A percentile compares a stretch with the other conserved stretches of the same genome.
Conservation (phyloP, 2,888 invertebrate species). For the Luperina nickerlii region DNA sequence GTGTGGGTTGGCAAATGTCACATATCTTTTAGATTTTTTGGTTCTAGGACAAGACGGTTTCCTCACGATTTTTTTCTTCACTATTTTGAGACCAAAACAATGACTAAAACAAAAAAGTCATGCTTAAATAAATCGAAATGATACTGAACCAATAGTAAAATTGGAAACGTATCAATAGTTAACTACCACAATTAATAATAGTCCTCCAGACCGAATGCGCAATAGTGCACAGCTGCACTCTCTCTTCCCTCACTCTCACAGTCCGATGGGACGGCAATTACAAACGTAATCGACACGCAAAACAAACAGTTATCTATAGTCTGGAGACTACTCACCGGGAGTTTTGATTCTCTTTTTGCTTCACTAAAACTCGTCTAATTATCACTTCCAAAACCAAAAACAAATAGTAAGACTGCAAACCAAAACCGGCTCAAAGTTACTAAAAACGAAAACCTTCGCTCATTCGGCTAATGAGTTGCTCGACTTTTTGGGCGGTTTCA, state of each 20-base stretch:
- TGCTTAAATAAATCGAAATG: too few species aligned
- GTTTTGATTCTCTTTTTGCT: not conserved
- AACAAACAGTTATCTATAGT: not conserved
- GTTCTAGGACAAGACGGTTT: too few species aligned
- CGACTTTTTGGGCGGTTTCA: conserved; percentile 74
- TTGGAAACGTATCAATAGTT: not conserved
- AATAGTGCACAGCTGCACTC: not conserved
- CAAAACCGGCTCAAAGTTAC: conserved; percentile 66
- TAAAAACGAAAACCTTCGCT: conserved; percentile 76
- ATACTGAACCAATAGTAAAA: too few species aligned
- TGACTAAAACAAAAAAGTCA: too few species aligned
- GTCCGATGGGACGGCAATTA: not conserved
- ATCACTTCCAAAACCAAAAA: conserved; percentile 36
- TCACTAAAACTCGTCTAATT: conserved; percentile 21
- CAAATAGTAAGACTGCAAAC: conserved; percentile 56
- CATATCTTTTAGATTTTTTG: too few species aligned
- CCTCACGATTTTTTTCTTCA: too few species aligned
- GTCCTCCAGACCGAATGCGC: not conserved
- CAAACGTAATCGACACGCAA: not conserved
- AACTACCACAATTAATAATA: not conserved
- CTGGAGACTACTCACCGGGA: too few species aligned
- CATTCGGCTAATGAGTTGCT: conserved; percentile 81
- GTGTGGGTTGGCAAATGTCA: too few species aligned
- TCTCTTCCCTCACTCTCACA: not conserved
- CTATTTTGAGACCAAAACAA: too few species aligned